Evolutionary conservation across 1,140 invertebrate species (phyloP).

Genomic region (Arctopsyche grandis): DNA sequence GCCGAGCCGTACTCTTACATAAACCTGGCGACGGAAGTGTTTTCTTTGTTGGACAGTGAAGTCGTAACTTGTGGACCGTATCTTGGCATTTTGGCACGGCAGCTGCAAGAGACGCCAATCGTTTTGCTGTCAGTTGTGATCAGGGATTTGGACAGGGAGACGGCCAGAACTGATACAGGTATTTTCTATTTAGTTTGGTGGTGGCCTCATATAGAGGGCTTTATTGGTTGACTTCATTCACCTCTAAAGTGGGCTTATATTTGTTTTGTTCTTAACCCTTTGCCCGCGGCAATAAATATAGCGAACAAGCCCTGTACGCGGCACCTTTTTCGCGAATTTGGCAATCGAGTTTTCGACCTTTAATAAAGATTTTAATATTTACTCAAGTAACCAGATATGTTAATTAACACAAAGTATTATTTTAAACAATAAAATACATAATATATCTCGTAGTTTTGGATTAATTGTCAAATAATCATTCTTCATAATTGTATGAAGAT

Average conservation of each 20-base stretch:
- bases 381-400: too few relatives aligned
- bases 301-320: too few relatives aligned
- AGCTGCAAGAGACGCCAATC: slow-evolving; percentile 80
- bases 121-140: slow-evolving; percentile 84
- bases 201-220: not conserved
- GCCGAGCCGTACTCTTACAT: slow-evolving; percentile 92
- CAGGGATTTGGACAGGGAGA: slow-evolving; percentile 87
- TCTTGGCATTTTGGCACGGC: slow-evolving; percentile 57
- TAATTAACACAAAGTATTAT: too few relatives aligned
- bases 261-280: too few relatives aligned
- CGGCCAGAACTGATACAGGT: slow-evolving; percentile 81
- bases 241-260: not conserved
- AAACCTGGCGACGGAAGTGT: slow-evolving; percentile 80
- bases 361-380: too few relatives aligned
- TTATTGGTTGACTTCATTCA: slow-evolving; percentile 10
- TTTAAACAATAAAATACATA: too few relatives aligned
- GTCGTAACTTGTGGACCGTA: slow-evolving; percentile 56
- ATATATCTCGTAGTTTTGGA: too few relatives aligned
- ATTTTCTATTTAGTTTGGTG: slow-evolving; percentile 50
- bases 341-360: too few relatives aligned
- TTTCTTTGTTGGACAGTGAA: slow-evolving; percentile 69
- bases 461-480: too few relatives aligned
- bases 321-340: too few relatives aligned
- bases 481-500: too few relatives aligned
- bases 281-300: too few relatives aligned